A percentile compares a stretch with the other conserved stretches of the same genome.
Evolutionary conservation across 35 echinoderm and acorn worm species (phyloP).

Genomic region (Ptychodera flava): DNA sequence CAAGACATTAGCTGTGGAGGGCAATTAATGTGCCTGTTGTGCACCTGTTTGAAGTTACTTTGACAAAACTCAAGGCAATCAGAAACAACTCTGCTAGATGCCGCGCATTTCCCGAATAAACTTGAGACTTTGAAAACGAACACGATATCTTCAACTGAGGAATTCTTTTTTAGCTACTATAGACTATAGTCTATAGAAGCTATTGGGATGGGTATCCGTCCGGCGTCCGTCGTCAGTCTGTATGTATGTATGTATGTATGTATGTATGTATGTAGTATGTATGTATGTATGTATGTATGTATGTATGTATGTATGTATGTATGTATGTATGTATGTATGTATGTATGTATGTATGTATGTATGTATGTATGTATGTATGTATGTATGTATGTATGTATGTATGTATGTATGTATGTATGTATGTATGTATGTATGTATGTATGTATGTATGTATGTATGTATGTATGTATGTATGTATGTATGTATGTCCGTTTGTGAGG

Average conservation of each 20-base stretch:
- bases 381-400: slow-evolving; percentile 2
- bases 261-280: background rate
- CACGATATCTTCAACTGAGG: too few species aligned
- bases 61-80: too few species aligned
- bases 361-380: background rate
- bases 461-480: background rate
- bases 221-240: background rate
- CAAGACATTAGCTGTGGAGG: too few species aligned
- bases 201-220: background rate
- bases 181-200: background rate
- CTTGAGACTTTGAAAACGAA: too few species aligned
- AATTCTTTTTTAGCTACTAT: background rate
- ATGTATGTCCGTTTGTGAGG: background rate
- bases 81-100: too few species aligned
- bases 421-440: background rate
- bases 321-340: background rate
- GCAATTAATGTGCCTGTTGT: too few species aligned
- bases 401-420: slow-evolving; percentile 2
- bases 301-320: background rate
- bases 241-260: background rate
- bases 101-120: too few species aligned
- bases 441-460: background rate
- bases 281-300: background rate
- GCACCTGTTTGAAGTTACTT: too few species aligned
- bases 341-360: background rate